Conservation (phyloP, 2,113 vertebrate genomes). For the Brachypteracias leptosomus region DNA sequence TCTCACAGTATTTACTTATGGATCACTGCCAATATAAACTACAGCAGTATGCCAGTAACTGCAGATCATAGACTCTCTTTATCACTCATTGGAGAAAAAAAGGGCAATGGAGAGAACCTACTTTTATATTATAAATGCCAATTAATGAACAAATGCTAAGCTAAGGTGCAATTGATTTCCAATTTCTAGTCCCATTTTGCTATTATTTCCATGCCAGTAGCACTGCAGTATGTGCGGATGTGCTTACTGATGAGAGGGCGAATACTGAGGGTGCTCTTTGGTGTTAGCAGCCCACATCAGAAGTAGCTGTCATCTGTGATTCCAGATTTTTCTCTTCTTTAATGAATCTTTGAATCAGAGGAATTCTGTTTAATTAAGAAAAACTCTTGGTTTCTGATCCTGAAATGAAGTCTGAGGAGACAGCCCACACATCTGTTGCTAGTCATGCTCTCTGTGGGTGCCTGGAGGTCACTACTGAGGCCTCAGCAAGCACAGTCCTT, state of each 20-base stretch:
- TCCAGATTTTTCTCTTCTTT: not conserved
- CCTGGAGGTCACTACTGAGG: not conserved
- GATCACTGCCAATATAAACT: not conserved
- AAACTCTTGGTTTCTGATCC: not conserved
- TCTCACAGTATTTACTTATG: not conserved
- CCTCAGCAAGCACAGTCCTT: not conserved
- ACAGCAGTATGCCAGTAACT: not conserved
- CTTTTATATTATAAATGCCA: not conserved
- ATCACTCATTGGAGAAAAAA: not conserved
- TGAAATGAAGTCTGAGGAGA: not conserved
- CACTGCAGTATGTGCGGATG: not conserved
- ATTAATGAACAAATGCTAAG: not conserved
- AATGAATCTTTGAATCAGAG: not conserved
- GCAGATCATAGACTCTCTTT: not conserved
- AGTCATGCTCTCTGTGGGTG: not conserved
- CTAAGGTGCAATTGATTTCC: not conserved
- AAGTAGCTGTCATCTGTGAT: not conserved
- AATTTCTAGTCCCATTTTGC: not conserved
- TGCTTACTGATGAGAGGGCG: not conserved
- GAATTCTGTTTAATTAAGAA: not conserved
- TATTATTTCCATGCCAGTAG: not conserved
- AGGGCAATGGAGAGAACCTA: not conserved
- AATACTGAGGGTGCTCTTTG: not conserved
- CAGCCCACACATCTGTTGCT: not conserved
- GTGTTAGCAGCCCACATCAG: not conserved